These are phyloP conservation scores for Xestia rhomboidea DNA, from an alignment of 2,888 invertebrate species.

Conservation along the genomic window DNA sequence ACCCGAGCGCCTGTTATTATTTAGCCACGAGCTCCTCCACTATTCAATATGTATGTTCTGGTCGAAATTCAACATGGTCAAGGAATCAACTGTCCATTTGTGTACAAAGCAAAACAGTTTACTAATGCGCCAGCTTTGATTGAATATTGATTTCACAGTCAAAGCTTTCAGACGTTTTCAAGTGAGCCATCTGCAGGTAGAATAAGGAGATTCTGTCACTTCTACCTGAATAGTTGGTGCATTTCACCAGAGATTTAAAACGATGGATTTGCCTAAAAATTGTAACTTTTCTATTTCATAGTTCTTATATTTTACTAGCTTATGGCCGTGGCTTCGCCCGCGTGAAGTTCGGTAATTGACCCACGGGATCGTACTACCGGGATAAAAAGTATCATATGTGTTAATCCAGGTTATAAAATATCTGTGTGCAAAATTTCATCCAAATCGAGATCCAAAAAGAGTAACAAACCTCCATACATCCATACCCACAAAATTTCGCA, in stretches of 20 bases:
- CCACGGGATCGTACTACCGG: too few species aligned
- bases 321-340: too few species aligned
- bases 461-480: too few species aligned
- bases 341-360: too few species aligned
- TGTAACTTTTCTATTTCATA: neutral
- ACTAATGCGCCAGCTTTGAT: conserved; percentile 35
- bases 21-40: too few species aligned
- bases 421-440: too few species aligned
- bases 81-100: neutral
- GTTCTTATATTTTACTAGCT: neutral
- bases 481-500: too few species aligned
- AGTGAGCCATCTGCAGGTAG: neutral
- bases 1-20: too few species aligned
- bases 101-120: neutral
- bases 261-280: neutral
- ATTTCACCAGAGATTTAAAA: neutral
- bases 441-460: too few species aligned
- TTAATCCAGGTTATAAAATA: too few species aligned
- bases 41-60: neutral
- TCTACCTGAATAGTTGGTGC: neutral
- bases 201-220: neutral
- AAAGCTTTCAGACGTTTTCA: conserved; percentile 18
- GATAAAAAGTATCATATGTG: too few species aligned
- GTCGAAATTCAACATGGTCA: neutral
- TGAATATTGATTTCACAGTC: conserved; percentile 27